phyloP scores from a whole-genome alignment of 2,888 invertebrate species.

The Ectobius pallidus region DNA sequence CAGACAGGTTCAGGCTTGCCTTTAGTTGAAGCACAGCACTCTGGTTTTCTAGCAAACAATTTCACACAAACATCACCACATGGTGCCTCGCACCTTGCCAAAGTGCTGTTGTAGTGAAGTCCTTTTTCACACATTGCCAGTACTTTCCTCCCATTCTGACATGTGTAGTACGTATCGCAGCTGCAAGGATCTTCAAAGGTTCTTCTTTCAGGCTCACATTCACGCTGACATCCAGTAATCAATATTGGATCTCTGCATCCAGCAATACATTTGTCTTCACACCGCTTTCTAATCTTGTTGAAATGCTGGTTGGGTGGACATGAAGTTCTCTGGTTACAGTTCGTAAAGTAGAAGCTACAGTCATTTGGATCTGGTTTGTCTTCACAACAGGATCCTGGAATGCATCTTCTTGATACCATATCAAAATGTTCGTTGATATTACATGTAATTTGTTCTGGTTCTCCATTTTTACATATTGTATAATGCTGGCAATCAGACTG shows the following conservation, averaged over 20 bases:
- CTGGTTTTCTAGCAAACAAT: background rate
- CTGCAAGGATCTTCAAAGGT: slow-evolving; percentile 10
- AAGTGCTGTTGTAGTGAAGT: background rate
- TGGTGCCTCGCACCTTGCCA: background rate
- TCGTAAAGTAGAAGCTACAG: background rate
- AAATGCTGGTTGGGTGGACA: background rate
- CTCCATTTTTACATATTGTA: background rate
- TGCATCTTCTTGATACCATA: background rate
- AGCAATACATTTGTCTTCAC: slow-evolving; percentile 6
- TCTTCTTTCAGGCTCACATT: slow-evolving; percentile 2
- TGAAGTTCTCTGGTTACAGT: background rate
- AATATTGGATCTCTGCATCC: background rate
- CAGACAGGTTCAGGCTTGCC: slow-evolving; percentile 1
- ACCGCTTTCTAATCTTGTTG: background rate
- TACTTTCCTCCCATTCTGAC: background rate
- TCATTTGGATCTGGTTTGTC: slow-evolving; percentile 4
- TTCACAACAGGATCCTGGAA: background rate
- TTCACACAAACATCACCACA: background rate
- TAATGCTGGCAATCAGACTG: slow-evolving; percentile 1
- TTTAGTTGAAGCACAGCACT: slow-evolving; percentile 14
- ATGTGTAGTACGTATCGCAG: slow-evolving; percentile 7
- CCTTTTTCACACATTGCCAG: background rate
- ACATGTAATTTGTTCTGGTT: no score
- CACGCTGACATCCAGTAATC: background rate
- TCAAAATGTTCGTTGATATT: background rate